Evolutionary conservation across 2,888 invertebrate genomes (phyloP), one percentile per base, ranked within the genome.

Genomic region (Matsumyia berberina): DNA sequence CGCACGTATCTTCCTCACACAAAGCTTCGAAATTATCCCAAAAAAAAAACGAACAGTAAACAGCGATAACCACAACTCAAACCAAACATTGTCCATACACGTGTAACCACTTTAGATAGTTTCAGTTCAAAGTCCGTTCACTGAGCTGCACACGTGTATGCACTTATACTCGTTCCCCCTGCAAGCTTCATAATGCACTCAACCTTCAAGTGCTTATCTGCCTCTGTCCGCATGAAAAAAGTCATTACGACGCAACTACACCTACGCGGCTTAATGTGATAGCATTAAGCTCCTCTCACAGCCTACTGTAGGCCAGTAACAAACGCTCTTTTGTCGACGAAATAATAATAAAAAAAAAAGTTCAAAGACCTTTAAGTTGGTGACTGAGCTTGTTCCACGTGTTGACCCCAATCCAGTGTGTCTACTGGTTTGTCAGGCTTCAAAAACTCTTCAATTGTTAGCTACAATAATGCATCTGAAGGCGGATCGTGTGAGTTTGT

Each of bases 331-430:
- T n/a, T 80, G 37, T 60, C 24, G 42, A 37, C 42, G 58, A 64
- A 33, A 60, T 62, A 58, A 58, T 46, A 66, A 29, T n/a, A 69
- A 58, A 57, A 49, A 76, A 70, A 64, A 51, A 44, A 37, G 79
- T 85, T 85, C 85, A 85, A 76, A 80, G 74, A 80, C 85, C 85
- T 76, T 24, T 44, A 62, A 78, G 57, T 62, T 58, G 42, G 11
- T 51, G 46, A 19, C 60, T 67, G 42, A 79, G 73, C 64, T 51
- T 80, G 66, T 62, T 85, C 64, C 85, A 80, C 74, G 80, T 85
- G 80, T 24, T 85, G 85, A 85, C 85, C 85, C 66, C 74, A 80
- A 24, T 85, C 80, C 15, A 33, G 29, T 8, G 7, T 31, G 66
- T 53, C 37, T 46, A 19, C 44, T 80, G 46, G 55, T 39, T 33